Base-by-base conservation (phyloP, 1,140 invertebrate genomes). In the Brachionus calyciflorus region DNA sequence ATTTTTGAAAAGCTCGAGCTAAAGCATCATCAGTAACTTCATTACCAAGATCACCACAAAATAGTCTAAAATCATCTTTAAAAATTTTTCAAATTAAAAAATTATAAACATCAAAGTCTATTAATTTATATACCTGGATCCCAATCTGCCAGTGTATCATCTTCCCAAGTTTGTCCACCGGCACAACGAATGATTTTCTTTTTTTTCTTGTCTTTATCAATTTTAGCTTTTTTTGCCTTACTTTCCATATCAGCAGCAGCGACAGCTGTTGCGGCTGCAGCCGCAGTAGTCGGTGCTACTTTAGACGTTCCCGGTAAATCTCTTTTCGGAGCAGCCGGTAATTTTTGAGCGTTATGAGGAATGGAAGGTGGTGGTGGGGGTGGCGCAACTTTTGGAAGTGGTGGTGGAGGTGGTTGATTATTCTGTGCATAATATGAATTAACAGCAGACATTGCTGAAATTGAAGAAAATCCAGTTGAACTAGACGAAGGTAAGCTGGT, bases 31-130 rank as follows among this genome's bases (percentile, higher is more conserved):
- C 96, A 0, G 94, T 98, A 0, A 98, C 96, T 85, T 99, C 96
- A 84, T 99, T 99, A 2, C 97, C 97, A 5, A 99, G 87, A 88
- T 99, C 97, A 40, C 97, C 97, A 84, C 95, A 98, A 85, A 99
- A 99, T 83, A 99, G 91, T 78, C 96, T 87, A 84, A 96, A 99
- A 87, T 99, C 96, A 88, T 96, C 93, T 90, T 81, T 48, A 82
- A 80, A 81, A 19, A 37, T 41, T 41, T 55, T 80, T 21, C n/a
- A n/a, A n/a, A n/a, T 73, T 69, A 53, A 9, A 55, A 76, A 49
- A 46, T 30, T 77, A 14, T 49, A 48, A 77, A 26, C 49, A 40
- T 28, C n/a, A 46, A 26, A 40, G 1, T 3, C 24, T 14, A 49
- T 37, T 30, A 82, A 78, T 49, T 37, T 26, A 82, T 78, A 82